Percentiles rank a stretch among this genome's conserved stretches.
phyloP scores from a whole-genome alignment of 2,888 invertebrate species.

The Drosophila pseudotalamancana region DNA sequence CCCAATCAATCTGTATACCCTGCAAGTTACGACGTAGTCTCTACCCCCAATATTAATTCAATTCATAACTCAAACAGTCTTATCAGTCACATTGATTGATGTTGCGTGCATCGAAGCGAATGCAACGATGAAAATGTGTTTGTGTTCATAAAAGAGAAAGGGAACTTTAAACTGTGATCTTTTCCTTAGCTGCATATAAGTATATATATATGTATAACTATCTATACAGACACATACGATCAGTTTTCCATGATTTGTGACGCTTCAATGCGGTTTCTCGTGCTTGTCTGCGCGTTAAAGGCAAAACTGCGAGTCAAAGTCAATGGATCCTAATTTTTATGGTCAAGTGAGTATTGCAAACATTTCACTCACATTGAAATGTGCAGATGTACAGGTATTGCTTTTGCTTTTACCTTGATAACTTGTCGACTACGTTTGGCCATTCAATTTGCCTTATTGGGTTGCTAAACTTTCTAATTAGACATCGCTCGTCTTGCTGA shows the following conservation, averaged over 20 bases:
- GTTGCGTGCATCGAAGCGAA: slow-evolving; percentile 61
- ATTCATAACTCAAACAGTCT: slow-evolving; percentile 75
- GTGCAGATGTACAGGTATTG: no score
- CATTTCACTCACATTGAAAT: slow-evolving; percentile 65
- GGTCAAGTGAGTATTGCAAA: slow-evolving; percentile 71
- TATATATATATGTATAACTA: background rate
- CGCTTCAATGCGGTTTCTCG: slow-evolving; percentile 61
- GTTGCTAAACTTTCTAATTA: slow-evolving; percentile 70
- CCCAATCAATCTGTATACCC: slow-evolving; percentile 42
- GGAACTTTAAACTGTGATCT: slow-evolving; percentile 44
- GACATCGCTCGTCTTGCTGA: slow-evolving; percentile 11
- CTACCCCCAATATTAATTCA: slow-evolving; percentile 51
- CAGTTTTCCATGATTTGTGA: slow-evolving; percentile 62
- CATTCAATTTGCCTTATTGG: slow-evolving; percentile 62
- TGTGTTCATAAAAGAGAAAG: slow-evolving; percentile 66
- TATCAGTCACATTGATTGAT: slow-evolving; percentile 73
- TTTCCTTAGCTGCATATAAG: slow-evolving; percentile 23
- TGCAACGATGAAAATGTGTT: slow-evolving; percentile 27
- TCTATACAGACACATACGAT: background rate
- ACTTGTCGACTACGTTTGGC: slow-evolving; percentile 38
- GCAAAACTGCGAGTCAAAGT: slow-evolving; percentile 37
- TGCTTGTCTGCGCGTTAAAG: slow-evolving; percentile 30
- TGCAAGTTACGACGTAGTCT: slow-evolving; percentile 13
- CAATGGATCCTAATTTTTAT: slow-evolving; percentile 46
- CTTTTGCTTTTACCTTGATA: slow-evolving; percentile 38